Conservation (phyloP, 2,113 vertebrate genomes). For the Anolis carolinensis region DNA sequence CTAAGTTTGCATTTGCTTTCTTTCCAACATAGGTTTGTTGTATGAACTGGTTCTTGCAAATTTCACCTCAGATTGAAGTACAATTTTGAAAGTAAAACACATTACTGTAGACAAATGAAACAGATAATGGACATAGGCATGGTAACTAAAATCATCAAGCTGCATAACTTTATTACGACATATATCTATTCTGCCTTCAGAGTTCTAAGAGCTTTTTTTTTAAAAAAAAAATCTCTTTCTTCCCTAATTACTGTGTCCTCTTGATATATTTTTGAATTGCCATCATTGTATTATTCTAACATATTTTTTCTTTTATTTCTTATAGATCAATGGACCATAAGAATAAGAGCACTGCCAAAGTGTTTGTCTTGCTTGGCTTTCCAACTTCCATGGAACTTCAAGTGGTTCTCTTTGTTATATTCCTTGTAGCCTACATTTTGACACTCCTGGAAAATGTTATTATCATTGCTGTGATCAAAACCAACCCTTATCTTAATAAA, state of each 20-base stretch:
- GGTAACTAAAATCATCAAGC: background rate
- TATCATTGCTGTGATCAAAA: conserved; percentile 49
- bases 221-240: background rate
- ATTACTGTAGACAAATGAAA: background rate
- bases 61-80: background rate
- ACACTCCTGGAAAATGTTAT: conserved; percentile 52
- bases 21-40: background rate
- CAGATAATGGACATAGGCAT: background rate
- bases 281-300: background rate
- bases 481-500: conserved; percentile 38
- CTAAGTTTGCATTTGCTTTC: background rate
- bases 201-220: background rate
- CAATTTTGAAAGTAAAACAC: background rate
- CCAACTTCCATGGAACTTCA: conserved; percentile 41
- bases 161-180: background rate
- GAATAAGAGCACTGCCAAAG: conserved; percentile 23
- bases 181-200: background rate
- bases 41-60: background rate
- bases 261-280: background rate
- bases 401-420: conserved; percentile 46
- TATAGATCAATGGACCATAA: conserved; percentile 12
- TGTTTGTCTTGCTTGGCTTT: conserved; percentile 62
- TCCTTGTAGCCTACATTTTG: conserved; percentile 49
- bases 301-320: background rate
- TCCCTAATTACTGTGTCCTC: background rate